Evolutionary conservation across 2,888 invertebrate species (phyloP), one percentile per base, ranked within the genome.

Genomic region (Ptilodon capucinus): DNA sequence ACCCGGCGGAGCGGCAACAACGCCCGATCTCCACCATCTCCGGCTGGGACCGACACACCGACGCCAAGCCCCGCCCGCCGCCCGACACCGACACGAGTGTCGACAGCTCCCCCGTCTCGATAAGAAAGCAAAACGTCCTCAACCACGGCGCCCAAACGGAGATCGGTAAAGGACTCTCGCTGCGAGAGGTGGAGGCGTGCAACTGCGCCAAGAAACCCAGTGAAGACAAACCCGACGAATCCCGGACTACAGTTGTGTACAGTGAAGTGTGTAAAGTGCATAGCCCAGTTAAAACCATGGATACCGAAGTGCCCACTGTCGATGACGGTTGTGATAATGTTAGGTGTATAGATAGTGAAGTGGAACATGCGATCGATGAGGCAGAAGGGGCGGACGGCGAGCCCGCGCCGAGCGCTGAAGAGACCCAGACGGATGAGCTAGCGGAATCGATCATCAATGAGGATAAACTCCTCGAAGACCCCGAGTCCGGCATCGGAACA

Each of bases 21-120:
- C 94, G 97, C 38, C 98, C 98, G 14, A 98, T 98, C 62, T 98
- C 97, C 79, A 99, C 98, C 40, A 98, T 98, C 71, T 98, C 98
- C 0, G 98, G 98, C 46, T 97, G 97, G 97, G 97, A 97, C 79
- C 94, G 95, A 30, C 95, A 73, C 51, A 68, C 79, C 0, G 77
- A 80, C 42, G 66, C 70, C 32, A 68, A 57, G 30, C 46, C 43
- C 57, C 61, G 51, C 55, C 63, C 56, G 21, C 44, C 54, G 48
- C 13, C 50, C 42, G 3, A 76, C 44, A 68, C 74, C 0, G 78
- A 77, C 47, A 76, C 75, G 19, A 74, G 72, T 16, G 64, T 68
- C 4, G 72, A 75, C 38, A 71, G 62, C 42, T 73, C 79, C 0
- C 77, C 80, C 0, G 66, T 60, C 0, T 68, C 78, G 2, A 65